Conservation (phyloP, 2,888 invertebrate species). For the Drosophila melanosoma region DNA sequence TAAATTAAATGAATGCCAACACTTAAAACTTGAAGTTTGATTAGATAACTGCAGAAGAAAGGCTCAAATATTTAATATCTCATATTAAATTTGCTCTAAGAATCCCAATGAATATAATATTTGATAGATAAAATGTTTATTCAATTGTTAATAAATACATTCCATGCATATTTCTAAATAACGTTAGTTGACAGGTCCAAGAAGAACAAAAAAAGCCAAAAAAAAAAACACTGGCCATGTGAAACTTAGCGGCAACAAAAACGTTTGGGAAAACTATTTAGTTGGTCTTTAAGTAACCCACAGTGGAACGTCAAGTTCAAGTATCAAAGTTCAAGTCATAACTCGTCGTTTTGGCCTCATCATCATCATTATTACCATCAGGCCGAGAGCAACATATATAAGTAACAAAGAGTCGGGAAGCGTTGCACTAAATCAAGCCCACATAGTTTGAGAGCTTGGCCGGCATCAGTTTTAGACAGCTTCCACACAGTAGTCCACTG, state of each 20-base stretch:
- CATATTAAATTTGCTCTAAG: not conserved
- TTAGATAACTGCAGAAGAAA: not conserved
- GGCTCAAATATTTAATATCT: not conserved
- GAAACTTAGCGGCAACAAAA: conserved; percentile 4
- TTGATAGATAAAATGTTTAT: not conserved
- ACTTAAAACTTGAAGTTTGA: not conserved
- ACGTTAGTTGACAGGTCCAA: not conserved
- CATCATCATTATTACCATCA: conserved; percentile 42
- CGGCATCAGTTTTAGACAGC: conserved; percentile 66
- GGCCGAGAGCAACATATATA: conserved; percentile 23
- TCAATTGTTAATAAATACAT: not conserved
- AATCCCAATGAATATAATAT: not conserved
- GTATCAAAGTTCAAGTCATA: conserved; percentile 61
- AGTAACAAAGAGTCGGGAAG: conserved; percentile 49
- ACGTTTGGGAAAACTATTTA: conserved; percentile 19
- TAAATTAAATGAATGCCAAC: not conserved
- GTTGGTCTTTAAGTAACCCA: conserved; percentile 28
- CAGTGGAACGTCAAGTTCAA: conserved; percentile 42
- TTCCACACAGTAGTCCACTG: conserved; percentile 65
- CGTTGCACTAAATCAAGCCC: conserved; percentile 74
- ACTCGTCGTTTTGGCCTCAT: conserved; percentile 40
- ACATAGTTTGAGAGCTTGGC: conserved; percentile 54
- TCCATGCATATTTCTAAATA: not conserved
- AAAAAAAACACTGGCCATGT: not conserved
- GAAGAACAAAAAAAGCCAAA: not conserved